Conservation (phyloP, 2,888 invertebrate species). For the Aphodius sticticus region DNA sequence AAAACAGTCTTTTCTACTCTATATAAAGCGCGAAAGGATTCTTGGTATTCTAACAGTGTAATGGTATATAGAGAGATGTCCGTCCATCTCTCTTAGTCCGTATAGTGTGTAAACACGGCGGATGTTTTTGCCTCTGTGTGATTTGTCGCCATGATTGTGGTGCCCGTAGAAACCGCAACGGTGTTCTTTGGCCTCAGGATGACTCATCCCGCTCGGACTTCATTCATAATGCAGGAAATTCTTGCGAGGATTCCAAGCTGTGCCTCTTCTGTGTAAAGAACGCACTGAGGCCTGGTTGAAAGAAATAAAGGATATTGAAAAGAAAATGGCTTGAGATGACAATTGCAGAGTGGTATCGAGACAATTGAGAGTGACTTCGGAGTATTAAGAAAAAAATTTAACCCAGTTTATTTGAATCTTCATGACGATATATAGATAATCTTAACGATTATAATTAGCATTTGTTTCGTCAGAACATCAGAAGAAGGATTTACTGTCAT, state of each 20-base stretch:
- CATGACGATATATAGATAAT: too few species aligned
- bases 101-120: not conserved
- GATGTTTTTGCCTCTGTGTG: slow-evolving; percentile 4
- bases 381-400: too few species aligned
- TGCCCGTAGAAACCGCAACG: not conserved
- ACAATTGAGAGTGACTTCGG: too few species aligned
- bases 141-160: not conserved
- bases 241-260: not conserved
- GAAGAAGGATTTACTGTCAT: too few species aligned
- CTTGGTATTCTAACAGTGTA: slow-evolving; percentile 4
- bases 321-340: not conserved
- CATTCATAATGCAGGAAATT: slow-evolving; percentile 4
- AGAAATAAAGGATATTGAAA: not conserved
- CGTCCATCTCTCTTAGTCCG: not conserved
- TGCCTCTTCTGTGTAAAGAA: not conserved
- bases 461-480: too few species aligned
- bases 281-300: not conserved
- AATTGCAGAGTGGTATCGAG: too few species aligned
- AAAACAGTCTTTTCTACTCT: not conserved
- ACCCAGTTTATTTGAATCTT: too few species aligned
- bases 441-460: too few species aligned
- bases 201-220: not conserved
- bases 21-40: slow-evolving; percentile 4
- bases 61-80: not conserved
- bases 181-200: not conserved